Evolutionary conservation across 2,888 invertebrate species (phyloP), one percentile per base, ranked within the genome.

Genomic region (Zeuzera pyrina): DNA sequence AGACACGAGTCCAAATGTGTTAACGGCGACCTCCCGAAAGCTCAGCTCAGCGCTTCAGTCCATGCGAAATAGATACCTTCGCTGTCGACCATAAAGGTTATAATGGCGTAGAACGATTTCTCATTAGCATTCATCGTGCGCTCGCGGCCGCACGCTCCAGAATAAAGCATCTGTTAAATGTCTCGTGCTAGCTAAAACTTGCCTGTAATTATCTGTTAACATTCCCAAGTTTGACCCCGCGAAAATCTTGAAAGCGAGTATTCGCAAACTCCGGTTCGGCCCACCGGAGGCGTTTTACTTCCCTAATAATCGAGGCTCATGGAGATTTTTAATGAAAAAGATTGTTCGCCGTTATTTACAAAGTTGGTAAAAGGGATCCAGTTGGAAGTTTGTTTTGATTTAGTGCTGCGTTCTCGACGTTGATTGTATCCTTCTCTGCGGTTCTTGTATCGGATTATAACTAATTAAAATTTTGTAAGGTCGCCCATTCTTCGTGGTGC

Each of bases 131-230:
- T 83, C 81, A 77, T 69, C 66, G 71, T 67, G 69, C 76, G 79
- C 71, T 66, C 78, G 77, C 76, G 74, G 67, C 74, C 68, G 67
- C 71, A 56, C 72, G 71, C 67, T 66, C 70, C 70, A 72, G 71
- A 76, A 76, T 73, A 74, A 81, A 83, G 76, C 83, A 79, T 78
- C 81, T 79, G 83, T 78, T 83, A 83, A 83, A 83, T 81, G 79
- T 83, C 81, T 78, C 78, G 76, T 74, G 74, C 74, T 72, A 66
- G 74, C 72, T 72, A 66, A 78, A 79, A 79, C 79, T 81, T 79
- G 65, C 64, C 63, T 67, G 71, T 81, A 81, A 83, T 83, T 81
- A 83, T 83, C 81, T 83, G 83, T 81, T 81, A 81, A 83, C 79
- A 83, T 78, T 77, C 68, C 72, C 66, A 83, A 81, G 76, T 81